Evolutionary conservation across 2,888 invertebrate genomes (phyloP), one percentile per base, ranked within the genome.

Genomic region (Thymelicus lineola): DNA sequence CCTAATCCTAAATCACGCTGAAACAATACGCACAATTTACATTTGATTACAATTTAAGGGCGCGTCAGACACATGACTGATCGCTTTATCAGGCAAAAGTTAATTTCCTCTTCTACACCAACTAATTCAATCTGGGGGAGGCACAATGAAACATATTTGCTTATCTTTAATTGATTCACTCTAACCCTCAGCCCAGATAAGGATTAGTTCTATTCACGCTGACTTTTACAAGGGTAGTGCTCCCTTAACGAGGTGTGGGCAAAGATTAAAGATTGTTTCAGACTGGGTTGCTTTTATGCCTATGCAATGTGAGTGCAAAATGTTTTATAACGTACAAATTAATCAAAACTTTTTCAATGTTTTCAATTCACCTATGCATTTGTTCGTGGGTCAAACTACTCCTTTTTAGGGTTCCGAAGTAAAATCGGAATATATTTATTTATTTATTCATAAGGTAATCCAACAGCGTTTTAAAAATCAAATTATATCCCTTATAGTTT

Each of bases 161-260:
- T 93, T 93, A 93, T 93, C 93, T 93, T 91, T 93, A 93, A 93
- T 93, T 93, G 93, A 93, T 93, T 93, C 91, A 91, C 89, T 93
- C 82, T 90, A 89, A 86, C 91, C 91, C 91, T 83, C 82, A 79
- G 78, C 75, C 73, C 76, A 86, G 93, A 92, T 93, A 91, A 91
- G 92, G 93, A 93, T 93, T 93, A 93, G 90, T 86, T 87, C 87
- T 87, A 92, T 93, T 93, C 92, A 91, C 88, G 89, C 90, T 90
- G 89, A 90, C 91, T 93, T 93, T 93, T 93, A 93, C 90, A 92
- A 93, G 93, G 93, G 93, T 91, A 86, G 86, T 79, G 78, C 81
- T 72, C 86, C 89, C 88, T 87, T 92, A 89, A 90, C 88, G 89
- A 91, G 89, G 85, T 84, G 77, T 75, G 62, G 20, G 0, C 85